A percentile compares a stretch with the other conserved stretches of the same genome.
Evolutionary conservation across 1,140 invertebrate genomes (phyloP).

Genomic region (Anoplolepis gracilipes): DNA sequence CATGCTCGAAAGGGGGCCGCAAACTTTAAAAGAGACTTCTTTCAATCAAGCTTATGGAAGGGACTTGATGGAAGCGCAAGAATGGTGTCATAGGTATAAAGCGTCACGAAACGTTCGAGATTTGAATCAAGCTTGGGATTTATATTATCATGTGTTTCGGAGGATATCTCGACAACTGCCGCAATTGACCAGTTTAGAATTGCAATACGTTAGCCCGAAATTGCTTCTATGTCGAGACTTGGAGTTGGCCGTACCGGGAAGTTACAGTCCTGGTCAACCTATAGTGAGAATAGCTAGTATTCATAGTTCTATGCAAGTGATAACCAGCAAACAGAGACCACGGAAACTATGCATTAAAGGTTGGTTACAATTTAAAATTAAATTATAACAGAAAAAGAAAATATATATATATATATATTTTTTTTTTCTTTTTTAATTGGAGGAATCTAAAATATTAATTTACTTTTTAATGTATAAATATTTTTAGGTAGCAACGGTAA

Average conservation of each 20-base stretch:
- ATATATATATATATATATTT: no score
- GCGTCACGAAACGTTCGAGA: constrained; percentile 94
- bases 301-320: constrained; percentile 94
- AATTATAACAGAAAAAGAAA: not conserved
- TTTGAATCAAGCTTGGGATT: constrained; percentile 99
- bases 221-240: constrained; percentile 95
- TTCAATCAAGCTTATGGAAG: constrained; percentile 98
- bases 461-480: constrained; percentile 45
- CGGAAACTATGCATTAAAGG: constrained; percentile 97
- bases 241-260: constrained; percentile 97
- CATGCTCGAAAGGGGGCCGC: constrained; percentile 96
- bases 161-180: constrained; percentile 97
- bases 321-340: constrained; percentile 99
- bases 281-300: constrained; percentile 96
- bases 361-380: constrained; percentile 71
- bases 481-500: constrained; percentile 95
- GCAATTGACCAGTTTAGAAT: constrained; percentile 94
- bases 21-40: constrained; percentile 98
- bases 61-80: constrained; percentile 96
- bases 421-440: not conserved
- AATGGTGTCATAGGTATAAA: constrained; percentile 97
- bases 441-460: not conserved
- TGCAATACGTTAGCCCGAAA: constrained; percentile 98
- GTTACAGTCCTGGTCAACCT: constrained; percentile 95
- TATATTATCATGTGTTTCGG: constrained; percentile 99